Percentiles rank a stretch among this genome's conserved stretches.
phyloP scores from a whole-genome alignment of 2,113 vertebrate genomes.

The Piaya cayana region DNA sequence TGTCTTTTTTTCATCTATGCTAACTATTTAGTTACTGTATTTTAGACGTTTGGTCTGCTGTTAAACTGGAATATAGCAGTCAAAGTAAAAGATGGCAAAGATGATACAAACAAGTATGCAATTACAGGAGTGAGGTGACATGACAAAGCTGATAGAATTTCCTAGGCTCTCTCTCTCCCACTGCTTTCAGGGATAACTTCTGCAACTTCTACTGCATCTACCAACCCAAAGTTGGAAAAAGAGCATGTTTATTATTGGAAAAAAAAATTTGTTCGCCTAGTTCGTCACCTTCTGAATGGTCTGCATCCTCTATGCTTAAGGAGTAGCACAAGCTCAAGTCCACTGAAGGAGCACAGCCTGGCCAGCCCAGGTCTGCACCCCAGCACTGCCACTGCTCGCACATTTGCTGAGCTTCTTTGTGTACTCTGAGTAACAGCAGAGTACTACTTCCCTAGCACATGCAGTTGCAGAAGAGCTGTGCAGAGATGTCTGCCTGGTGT shows the following conservation, averaged over 20 bases:
- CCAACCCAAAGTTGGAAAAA: neutral
- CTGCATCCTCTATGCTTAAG: neutral
- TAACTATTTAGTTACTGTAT: neutral
- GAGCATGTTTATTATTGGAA: neutral
- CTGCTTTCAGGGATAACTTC: neutral
- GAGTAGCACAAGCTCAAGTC: neutral
- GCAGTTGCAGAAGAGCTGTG: neutral
- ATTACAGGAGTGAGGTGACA: neutral
- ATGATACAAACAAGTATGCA: neutral
- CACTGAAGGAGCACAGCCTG: neutral
- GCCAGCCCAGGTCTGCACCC: neutral
- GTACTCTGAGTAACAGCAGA: neutral
- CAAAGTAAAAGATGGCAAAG: neutral
- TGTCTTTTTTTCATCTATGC: neutral
- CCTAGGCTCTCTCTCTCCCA: neutral
- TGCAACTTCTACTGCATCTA: neutral
- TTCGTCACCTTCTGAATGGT: neutral
- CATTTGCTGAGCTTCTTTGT: fast-evolving
- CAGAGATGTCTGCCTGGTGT: neutral
- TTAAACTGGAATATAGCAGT: neutral
- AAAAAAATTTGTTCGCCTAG: neutral
- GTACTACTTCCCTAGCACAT: neutral
- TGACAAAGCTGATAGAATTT: neutral
- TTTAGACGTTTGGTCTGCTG: neutral
- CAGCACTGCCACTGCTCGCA: neutral